Evolutionary conservation across 2,113 vertebrate genomes (phyloP).

Genomic region (Sebastes fasciatus): DNA sequence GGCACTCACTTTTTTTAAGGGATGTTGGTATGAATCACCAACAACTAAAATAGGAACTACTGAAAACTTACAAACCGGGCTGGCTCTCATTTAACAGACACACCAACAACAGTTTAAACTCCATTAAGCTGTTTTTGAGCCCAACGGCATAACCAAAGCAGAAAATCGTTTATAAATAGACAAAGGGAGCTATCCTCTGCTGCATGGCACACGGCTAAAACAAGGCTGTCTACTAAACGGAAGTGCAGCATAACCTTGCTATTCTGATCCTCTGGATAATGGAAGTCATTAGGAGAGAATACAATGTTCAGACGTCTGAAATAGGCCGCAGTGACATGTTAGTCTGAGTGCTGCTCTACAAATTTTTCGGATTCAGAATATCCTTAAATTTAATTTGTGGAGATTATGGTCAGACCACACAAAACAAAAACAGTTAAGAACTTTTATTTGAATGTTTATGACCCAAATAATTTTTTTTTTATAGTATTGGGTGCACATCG

Average conservation of each 20-base stretch:
- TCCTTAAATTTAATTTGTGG: not conserved
- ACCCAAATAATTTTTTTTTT: not conserved
- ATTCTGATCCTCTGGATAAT: constrained; percentile 17
- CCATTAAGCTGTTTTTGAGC: not conserved
- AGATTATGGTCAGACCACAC: not conserved
- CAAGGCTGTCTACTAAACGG: not conserved
- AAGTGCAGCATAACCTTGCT: not conserved
- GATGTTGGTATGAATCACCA: constrained; percentile 15
- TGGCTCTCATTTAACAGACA: constrained; percentile 9
- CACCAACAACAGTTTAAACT: not conserved
- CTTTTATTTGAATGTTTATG: not conserved
- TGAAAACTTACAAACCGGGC: not conserved
- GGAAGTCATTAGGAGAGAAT: constrained; percentile 15
- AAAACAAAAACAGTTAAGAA: not conserved
- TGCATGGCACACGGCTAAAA: not conserved
- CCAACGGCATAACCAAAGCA: not conserved
- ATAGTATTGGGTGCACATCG: not conserved
- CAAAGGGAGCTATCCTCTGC: not conserved
- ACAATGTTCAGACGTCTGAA: not conserved
- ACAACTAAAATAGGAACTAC: constrained; percentile 25
- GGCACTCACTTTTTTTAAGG: constrained; percentile 24
- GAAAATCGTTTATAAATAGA: not conserved
- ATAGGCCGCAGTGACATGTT: not conserved
- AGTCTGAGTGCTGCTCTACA: not conserved
- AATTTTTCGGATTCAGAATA: not conserved